These are phyloP conservation scores for Rhegmatorhina hoffmannsi DNA, from an alignment of 2,113 vertebrate genomes.

Conservation along the genomic window DNA sequence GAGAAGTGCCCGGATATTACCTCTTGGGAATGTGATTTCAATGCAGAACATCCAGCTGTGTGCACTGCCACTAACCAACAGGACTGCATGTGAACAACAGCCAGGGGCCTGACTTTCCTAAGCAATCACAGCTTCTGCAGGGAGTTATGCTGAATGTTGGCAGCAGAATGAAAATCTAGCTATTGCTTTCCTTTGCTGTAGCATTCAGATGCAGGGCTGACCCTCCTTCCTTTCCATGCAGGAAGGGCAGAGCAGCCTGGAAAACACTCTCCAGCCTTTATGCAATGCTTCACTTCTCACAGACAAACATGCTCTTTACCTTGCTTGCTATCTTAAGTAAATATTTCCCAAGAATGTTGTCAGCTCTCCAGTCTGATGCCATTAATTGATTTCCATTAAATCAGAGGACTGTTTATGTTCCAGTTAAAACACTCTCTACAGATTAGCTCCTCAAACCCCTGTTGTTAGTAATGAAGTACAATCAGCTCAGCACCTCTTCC, in stretches of 20 bases:
- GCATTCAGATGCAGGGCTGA: neutral
- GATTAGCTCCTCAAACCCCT: neutral
- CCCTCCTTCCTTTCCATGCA: neutral
- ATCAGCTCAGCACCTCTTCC: neutral
- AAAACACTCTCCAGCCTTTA: neutral
- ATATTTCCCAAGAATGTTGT: conserved; percentile 34
- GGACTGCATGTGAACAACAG: rapidly evolving
- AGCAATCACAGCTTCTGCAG: neutral
- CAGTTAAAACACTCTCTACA: neutral
- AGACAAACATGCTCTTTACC: conserved; percentile 59
- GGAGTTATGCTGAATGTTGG: neutral
- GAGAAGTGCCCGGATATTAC: neutral
- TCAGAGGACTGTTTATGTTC: neutral
- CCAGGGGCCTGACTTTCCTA: neutral
- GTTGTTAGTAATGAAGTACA: neutral
- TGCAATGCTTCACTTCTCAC: neutral
- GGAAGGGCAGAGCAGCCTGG: neutral
- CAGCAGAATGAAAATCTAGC: neutral
- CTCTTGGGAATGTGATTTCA: neutral
- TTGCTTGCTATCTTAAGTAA: conserved; percentile 43
- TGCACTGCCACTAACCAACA: neutral
- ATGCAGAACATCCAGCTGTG: neutral
- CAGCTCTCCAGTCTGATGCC: neutral
- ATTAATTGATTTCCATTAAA: conserved; percentile 49
- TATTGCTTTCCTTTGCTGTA: neutral